Evolutionary conservation across 2,113 vertebrate species (phyloP).

Genomic region (Neopipo cinnamomea): DNA sequence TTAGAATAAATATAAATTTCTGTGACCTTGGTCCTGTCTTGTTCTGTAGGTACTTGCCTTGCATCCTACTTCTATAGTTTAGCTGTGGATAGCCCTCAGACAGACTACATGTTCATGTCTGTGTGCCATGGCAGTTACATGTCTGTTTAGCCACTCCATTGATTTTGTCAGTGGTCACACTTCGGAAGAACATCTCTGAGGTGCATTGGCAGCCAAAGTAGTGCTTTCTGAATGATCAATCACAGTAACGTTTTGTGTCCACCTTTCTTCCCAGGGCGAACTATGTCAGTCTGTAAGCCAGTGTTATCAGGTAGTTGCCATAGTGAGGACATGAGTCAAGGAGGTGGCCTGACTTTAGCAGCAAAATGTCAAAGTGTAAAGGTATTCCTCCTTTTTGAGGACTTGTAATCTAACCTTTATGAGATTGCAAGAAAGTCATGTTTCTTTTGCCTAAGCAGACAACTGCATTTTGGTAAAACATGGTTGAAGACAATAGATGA

Average conservation of each 20-base stretch:
- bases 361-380: neutral
- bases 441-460: neutral
- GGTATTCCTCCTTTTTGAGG: neutral
- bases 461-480: neutral
- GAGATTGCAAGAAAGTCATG: neutral
- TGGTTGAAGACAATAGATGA: neutral
- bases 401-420: neutral
- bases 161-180: neutral
- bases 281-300: neutral
- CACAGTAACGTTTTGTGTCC: rapidly evolving
- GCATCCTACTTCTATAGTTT: neutral
- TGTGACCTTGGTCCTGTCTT: neutral
- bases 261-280: neutral
- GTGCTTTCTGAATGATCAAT: neutral
- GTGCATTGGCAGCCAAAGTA: neutral
- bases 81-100: neutral
- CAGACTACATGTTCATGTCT: neutral
- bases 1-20: neutral
- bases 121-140: neutral
- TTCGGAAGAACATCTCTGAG: neutral
- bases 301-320: neutral
- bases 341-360: neutral
- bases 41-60: neutral
- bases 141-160: neutral
- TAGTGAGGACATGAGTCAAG: neutral